Base-by-base conservation (phyloP, 2,113 vertebrate genomes). In the Takifugu flavidus region DNA sequence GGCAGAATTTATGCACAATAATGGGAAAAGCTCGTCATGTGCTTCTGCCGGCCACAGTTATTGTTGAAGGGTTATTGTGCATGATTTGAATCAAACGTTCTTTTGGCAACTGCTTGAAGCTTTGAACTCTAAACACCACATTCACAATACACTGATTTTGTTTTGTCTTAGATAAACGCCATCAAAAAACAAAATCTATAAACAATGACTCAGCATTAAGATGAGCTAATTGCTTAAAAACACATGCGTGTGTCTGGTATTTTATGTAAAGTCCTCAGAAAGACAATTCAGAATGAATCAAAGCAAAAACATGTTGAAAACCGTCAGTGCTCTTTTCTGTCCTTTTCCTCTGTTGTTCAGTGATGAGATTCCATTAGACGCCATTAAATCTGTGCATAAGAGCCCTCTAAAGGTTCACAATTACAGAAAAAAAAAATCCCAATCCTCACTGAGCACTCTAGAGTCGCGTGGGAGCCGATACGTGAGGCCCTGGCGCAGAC, bases 361-460 rank as follows among this genome's bases (percentile, higher is more conserved):
- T 74, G 82, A 89, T 82, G 81, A 88, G 88, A 85, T 88, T 86
- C 88, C 87, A 90, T 91, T 91, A 89, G 85, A 80, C 63, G 45
- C 86, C 88, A 90, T 90, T 90, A 89, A 82, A 86, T 86, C 72
- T 86, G 75, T 56, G 80, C 79, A 82, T 74, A 68, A 89, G 81
- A 88, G 88, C 86, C 65, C 87, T 87, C 80, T 79, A 81, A 78
- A 78, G 83, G 84, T 69, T 67, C 78, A 88, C 84, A 89, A 87
- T 88, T 89, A 89, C 79, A 73, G 56, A 72, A 80, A 79, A 67
- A 74, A 77, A 77, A 49, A 49, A 25, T 62, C 59, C 56, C 77
- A 76, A 72, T 85, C 79, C 79, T 81, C 64, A 66, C 69, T 46
- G 78, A 85, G 77, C 79, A 67, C 82, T 84, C 79, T 54, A 66